Percentiles rank a stretch among this genome's conserved stretches.
These are phyloP conservation scores for Drosophila monieri DNA, from an alignment of 2,888 invertebrate genomes.

Conservation along the genomic window DNA sequence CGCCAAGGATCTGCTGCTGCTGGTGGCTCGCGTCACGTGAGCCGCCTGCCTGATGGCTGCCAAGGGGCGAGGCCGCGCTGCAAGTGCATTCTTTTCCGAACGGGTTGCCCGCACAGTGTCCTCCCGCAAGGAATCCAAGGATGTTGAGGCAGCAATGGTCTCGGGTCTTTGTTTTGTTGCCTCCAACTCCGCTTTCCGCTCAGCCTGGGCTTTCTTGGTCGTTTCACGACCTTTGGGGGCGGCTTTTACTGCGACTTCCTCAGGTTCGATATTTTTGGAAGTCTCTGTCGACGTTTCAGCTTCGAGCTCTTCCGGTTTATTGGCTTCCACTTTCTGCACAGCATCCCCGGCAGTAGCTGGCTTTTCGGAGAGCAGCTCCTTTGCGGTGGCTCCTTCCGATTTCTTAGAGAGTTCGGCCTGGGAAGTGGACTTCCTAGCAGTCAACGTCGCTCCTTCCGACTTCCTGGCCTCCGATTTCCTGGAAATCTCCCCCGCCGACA, in stretches of 20 bases:
- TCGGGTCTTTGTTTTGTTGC: background rate
- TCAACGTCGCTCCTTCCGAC: background rate
- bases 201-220: background rate
- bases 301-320: background rate
- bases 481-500: background rate
- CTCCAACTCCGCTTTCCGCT: background rate
- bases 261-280: background rate
- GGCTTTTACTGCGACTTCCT: background rate
- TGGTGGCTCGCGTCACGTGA: conserved; percentile 29
- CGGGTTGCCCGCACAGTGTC: background rate
- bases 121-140: conserved; percentile 7
- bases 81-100: background rate
- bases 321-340: background rate
- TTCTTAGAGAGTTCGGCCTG: background rate
- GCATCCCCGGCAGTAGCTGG: background rate
- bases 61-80: background rate
- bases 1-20: conserved; percentile 29
- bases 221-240: background rate
- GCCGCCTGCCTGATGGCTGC: background rate
- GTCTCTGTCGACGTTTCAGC: background rate
- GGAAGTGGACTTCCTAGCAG: background rate
- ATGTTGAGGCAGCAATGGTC: background rate
- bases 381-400: background rate
- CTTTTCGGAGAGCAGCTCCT: background rate
- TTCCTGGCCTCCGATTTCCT: background rate